Conservation (phyloP, 2,888 invertebrate species). For the Monopis laevigella region DNA sequence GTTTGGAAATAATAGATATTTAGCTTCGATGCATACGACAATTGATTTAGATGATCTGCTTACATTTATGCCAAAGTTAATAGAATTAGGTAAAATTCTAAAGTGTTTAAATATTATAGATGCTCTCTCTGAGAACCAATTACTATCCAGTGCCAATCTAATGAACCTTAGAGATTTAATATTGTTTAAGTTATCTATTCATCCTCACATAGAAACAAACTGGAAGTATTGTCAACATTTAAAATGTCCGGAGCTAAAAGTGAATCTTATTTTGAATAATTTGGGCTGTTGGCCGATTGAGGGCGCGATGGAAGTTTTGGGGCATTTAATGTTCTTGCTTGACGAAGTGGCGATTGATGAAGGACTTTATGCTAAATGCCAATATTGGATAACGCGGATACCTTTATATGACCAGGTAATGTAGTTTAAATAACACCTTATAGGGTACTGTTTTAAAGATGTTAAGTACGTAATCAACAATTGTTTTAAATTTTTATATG, state of each 20-base stretch:
- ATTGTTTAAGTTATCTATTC: conserved; percentile 66
- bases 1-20: conserved; percentile 65
- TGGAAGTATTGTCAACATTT: conserved; percentile 64
- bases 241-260: conserved; percentile 55
- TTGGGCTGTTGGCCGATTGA: conserved; percentile 65
- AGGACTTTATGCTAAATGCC: conserved; percentile 51
- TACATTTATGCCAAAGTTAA: conserved; percentile 49
- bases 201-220: conserved; percentile 47
- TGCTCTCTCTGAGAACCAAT: conserved; percentile 66
- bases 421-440: conserved; percentile 10
- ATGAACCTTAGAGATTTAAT: conserved; percentile 67
- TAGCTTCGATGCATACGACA: conserved; percentile 69
- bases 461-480: no score
- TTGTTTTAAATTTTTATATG: not conserved
- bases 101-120: conserved; percentile 64
- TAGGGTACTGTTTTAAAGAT: not conserved
- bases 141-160: conserved; percentile 59
- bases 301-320: conserved; percentile 60
- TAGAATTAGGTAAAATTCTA: conserved; percentile 51
- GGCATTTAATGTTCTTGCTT: conserved; percentile 52
- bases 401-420: conserved; percentile 70
- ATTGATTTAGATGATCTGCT: conserved; percentile 60
- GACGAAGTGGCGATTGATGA: conserved; percentile 47
- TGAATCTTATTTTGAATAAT: conserved; percentile 61
- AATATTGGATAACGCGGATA: conserved; percentile 69